phyloP scores from a whole-genome alignment of 1,140 invertebrate species.

The Proales similis region DNA sequence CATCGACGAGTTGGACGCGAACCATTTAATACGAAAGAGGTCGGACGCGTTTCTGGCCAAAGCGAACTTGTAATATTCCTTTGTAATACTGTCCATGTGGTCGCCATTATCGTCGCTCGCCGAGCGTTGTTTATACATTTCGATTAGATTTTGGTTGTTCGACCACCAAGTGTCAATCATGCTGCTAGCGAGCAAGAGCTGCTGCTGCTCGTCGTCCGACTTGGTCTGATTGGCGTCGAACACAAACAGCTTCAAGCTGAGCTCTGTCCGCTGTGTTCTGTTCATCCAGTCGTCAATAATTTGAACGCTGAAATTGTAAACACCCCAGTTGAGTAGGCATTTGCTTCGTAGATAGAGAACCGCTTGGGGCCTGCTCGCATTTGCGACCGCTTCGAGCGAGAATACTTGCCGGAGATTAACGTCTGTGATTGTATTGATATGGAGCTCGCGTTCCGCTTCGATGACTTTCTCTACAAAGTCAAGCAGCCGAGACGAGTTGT shows the following conservation, averaged over 20 bases:
- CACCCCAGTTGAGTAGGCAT: background rate
- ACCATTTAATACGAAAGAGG: too few species aligned
- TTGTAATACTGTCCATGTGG: background rate
- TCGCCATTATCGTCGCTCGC: background rate
- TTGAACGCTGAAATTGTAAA: conserved; percentile 27
- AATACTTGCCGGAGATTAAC: background rate
- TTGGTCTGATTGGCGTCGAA: background rate
- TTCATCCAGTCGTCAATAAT: background rate
- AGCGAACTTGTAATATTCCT: background rate
- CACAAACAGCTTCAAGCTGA: background rate
- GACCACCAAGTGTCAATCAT: background rate
- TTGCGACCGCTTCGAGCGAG: background rate
- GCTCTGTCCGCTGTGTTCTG: background rate
- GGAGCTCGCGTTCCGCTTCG: too few species aligned
- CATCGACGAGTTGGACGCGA: too few species aligned
- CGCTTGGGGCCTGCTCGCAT: background rate
- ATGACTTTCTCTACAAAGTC: too few species aligned
- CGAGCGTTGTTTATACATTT: background rate
- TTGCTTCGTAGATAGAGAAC: background rate
- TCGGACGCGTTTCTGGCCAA: too few species aligned
- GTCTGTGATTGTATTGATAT: background rate
- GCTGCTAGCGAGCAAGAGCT: background rate
- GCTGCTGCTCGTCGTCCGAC: background rate
- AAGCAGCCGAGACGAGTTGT: too few species aligned
- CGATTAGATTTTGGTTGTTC: background rate